Percentiles rank a stretch among this genome's conserved stretches.
Evolutionary conservation across 2,888 invertebrate species (phyloP).

Genomic region (Gryllus longicercus): DNA sequence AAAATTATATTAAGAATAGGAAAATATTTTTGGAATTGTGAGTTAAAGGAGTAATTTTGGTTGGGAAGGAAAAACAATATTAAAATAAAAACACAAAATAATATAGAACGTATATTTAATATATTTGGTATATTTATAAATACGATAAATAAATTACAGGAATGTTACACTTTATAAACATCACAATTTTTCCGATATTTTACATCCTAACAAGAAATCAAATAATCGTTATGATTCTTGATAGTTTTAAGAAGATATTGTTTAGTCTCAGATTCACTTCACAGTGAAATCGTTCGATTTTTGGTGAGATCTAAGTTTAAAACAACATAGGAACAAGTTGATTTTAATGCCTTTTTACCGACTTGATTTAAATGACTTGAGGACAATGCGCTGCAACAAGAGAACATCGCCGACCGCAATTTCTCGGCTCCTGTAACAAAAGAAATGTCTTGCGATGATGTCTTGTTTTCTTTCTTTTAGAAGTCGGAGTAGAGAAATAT

Average conservation of each 20-base stretch:
- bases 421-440: slow-evolving; percentile 1
- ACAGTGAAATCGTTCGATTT: background rate
- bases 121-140: slow-evolving; percentile 17
- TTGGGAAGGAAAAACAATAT: background rate
- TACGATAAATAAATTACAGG: slow-evolving; percentile 17
- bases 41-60: no score
- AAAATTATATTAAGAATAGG: no score
- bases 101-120: slow-evolving; percentile 17
- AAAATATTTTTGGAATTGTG: no score
- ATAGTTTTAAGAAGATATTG: background rate
- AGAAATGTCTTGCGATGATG: background rate
- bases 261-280: slow-evolving; percentile 11
- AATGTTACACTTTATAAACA: slow-evolving; percentile 17
- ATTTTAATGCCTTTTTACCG: background rate
- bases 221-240: slow-evolving; percentile 7
- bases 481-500: background rate
- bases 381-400: background rate
- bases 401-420: slow-evolving; percentile 2
- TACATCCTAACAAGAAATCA: slow-evolving; percentile 11
- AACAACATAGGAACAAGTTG: slow-evolving; percentile 17
- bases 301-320: slow-evolving; percentile 3
- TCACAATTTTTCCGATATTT: slow-evolving; percentile 11
- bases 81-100: background rate
- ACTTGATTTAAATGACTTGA: slow-evolving; percentile 17
- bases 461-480: background rate